Conservation (phyloP, 2,888 invertebrate genomes). For the Sarcophaga variegata region DNA sequence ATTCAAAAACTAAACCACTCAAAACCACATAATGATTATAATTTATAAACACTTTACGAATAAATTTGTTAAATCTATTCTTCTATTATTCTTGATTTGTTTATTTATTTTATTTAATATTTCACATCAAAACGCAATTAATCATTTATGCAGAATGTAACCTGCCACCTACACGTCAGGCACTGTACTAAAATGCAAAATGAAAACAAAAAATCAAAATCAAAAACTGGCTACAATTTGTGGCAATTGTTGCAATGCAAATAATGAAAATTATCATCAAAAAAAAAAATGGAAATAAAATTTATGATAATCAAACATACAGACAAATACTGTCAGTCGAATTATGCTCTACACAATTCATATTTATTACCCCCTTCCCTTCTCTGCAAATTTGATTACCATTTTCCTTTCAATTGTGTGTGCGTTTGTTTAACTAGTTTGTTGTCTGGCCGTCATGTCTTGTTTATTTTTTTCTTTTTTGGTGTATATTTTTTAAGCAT, state of each 20-base stretch:
- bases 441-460: conserved; percentile 36
- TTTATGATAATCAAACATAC: conserved; percentile 47
- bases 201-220: not conserved
- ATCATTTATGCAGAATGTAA: conserved; percentile 48
- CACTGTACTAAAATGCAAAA: conserved; percentile 8
- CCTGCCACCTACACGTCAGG: conserved; percentile 32
- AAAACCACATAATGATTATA: no score
- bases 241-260: conserved; percentile 55
- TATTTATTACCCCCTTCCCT: not conserved
- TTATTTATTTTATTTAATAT: conserved; percentile 26
- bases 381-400: not conserved
- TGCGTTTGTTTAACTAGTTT: conserved; percentile 21
- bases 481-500: conserved; percentile 37
- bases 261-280: not conserved
- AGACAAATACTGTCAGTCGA: conserved; percentile 48
- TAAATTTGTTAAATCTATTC: no score
- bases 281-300: conserved; percentile 45
- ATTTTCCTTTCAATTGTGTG: conserved; percentile 22
- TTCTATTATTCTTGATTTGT: no score
- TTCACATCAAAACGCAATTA: conserved; percentile 28
- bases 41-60: no score
- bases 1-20: no score
- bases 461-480: not conserved
- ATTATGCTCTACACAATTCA: conserved; percentile 16
- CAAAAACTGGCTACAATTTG: conserved; percentile 48